These are phyloP conservation scores for Otocyon megalotis DNA, from an alignment of 2,113 vertebrate genomes.

Conservation along the genomic window DNA sequence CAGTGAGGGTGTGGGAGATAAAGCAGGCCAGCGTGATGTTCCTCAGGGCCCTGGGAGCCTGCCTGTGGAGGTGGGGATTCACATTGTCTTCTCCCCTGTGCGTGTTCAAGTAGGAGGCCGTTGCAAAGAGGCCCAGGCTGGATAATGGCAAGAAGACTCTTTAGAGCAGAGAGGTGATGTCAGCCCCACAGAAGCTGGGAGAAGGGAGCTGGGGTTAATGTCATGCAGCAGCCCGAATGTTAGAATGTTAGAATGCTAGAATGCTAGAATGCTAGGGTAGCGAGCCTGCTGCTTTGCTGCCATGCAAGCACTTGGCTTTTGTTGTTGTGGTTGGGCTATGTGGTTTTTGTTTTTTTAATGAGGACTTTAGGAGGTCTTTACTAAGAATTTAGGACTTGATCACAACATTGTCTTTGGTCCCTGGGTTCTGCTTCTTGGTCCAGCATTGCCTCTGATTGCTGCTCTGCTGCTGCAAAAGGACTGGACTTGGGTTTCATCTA, in stretches of 20 bases:
- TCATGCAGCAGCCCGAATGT: conserved; percentile 87
- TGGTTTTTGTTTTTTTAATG: conserved; percentile 29
- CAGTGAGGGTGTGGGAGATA: conserved; percentile 80
- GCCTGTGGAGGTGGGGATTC: conserved; percentile 71
- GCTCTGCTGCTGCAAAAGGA: fast-evolving
- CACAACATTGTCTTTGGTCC: neutral
- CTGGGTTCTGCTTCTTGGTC: neutral
- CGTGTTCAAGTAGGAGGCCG: conserved; percentile 82
- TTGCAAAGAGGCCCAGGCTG: conserved; percentile 78
- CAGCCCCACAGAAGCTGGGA: conserved; percentile 82
- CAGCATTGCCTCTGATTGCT: neutral
- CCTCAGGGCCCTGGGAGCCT: conserved; percentile 62
- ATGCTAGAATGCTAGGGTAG: conserved; percentile 57
- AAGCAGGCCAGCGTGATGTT: conserved; percentile 65
- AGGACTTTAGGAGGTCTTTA: neutral
- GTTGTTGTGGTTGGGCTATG: neutral
- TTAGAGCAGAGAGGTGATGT: conserved; percentile 81
- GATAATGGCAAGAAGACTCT: conserved; percentile 83
- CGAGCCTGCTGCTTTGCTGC: neutral
- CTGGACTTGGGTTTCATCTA: neutral
- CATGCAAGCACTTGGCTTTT: neutral
- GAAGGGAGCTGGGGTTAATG: conserved; percentile 90
- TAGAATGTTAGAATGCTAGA: too few relatives aligned
- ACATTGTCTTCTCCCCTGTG: conserved; percentile 76
- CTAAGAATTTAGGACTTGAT: neutral